Evolutionary conservation across 2,113 vertebrate genomes (phyloP), one percentile per base, ranked within the genome.

Genomic region (Lagopus leucura): DNA sequence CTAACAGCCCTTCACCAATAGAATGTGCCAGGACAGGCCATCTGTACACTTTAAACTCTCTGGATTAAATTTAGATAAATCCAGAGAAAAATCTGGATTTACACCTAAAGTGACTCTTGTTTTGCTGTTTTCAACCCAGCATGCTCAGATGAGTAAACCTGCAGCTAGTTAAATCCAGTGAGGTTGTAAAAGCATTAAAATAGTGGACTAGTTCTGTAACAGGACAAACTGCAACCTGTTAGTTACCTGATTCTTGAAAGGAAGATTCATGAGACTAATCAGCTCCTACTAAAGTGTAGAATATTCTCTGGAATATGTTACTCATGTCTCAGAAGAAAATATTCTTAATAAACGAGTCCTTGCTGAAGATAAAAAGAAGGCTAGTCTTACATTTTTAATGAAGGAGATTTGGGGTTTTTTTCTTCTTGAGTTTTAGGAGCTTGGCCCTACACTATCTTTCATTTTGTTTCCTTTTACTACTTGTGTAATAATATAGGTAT

Each of bases 1-100:
- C 57, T 81, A 66, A 9, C 61, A 76, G 58, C 84, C 1, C 0
- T 82, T 71, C 0, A 0, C 32, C 1, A 4, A 11, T 71, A 61
- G 77, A 70, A 78, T 22, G 32, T 13, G 21, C 2, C 3, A 76
- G 77, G 60, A 27, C 52, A 81, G 78, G 52, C 45, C 2, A 1
- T 54, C 36, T 75, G 73, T 82, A 81, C 64, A 43, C 66, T 79
- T 70, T 43, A 52, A 60, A 64, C 3, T 57, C 27, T 9, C 1
- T 27, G 27, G 50, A 83, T 86, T 80, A 80, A 77, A 74, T 57
- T 19, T 19, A 74, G 55, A 52, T 55, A 71, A 87, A 82, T 94
- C 67, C 32, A 48, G 58, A 73, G 47, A 32, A 54, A 42, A 19
- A 19, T 54, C 15, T 30, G 24, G 11, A 61, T 1, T 50, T 57